Evolutionary conservation across 2,888 invertebrate species (phyloP), one percentile per base, ranked within the genome.

Genomic region (Metalampra italica): DNA sequence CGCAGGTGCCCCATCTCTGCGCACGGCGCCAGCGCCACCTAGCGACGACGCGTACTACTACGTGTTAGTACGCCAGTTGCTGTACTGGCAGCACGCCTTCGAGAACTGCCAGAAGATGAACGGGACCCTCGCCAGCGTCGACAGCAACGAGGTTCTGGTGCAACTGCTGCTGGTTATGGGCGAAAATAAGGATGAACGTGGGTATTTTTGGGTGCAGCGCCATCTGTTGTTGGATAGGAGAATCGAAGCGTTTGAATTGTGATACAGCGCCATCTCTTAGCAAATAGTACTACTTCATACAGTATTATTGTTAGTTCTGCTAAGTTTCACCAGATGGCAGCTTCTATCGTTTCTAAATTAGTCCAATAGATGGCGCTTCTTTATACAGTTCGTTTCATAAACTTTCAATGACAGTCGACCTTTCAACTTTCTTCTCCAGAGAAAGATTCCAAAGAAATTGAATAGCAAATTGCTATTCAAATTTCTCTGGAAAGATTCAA

Each of bases 91-190:
- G 29, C 83, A 86, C 22, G 88, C 89, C 0, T 74, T 59, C 36
- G 82, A 86, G n/a, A 86, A 87, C 59, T 89, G 89, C 46, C 50
- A 59, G 29, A 74, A 71, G 48, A 67, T 87, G 71, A 88, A 87
- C 48, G 89, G 87, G 0, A 66, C 74, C 0, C 70, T 90, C 0
- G 87, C 87, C 0, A 64, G 56, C 9, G 45, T 86, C 1, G 84
- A 85, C 1, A 82, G 52, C 39, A 65, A 65, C 1, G 85, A 87
- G 7, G 57, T 81, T 1, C 45, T 88, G 14, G 64, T 81, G 9
- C 82, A 87, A 41, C 50, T 89, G 13, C 48, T 89, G 15, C 53
- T 88, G 1, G 59, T 81, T 0, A 89, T 89, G 89, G 87, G 84
- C 0, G 89, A 88, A 54, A 82, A 82, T 64, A 81, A 75, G 51